A percentile compares a stretch with the other conserved stretches of the same genome.
Evolutionary conservation across 1,140 invertebrate species (phyloP).

Genomic region (silkworm (Bombyx mori)): DNA sequence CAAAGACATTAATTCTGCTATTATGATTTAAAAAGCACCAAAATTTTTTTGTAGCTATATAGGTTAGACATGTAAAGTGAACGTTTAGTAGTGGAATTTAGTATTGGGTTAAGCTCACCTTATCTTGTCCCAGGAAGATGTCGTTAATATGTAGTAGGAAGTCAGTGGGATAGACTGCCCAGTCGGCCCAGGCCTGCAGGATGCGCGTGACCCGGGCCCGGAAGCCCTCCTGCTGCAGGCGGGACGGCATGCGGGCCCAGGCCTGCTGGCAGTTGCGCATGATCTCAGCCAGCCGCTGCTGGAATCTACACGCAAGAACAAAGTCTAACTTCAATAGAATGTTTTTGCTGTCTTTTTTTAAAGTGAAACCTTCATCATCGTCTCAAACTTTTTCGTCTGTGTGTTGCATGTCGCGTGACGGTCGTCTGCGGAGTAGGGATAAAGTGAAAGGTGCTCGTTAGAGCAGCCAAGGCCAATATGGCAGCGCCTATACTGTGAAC

Average conservation of each 20-base stretch:
- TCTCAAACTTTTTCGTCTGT: too few relatives aligned
- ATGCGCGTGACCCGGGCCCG: constrained; percentile 95
- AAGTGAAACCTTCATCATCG: background rate
- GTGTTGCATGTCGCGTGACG: too few relatives aligned
- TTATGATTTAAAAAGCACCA: too few relatives aligned
- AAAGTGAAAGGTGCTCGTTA: too few relatives aligned
- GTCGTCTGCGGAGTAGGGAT: too few relatives aligned
- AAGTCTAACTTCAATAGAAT: background rate
- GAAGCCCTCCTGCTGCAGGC: constrained; percentile 96
- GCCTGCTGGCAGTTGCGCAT: constrained; percentile 84
- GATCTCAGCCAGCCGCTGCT: constrained; percentile 87
- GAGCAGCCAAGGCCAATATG: too few relatives aligned
- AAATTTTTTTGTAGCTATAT: too few relatives aligned
- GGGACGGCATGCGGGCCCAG: constrained; percentile 83
- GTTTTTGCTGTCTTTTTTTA: background rate
- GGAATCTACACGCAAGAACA: constrained; percentile 77
- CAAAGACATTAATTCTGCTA: too few relatives aligned
- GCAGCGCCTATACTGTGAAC: too few relatives aligned
- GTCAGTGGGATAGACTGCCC: constrained; percentile 96
- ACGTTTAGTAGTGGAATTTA: too few relatives aligned
- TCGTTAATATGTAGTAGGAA: constrained; percentile 93
- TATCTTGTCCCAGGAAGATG: constrained; percentile 76
- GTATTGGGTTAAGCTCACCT: constrained; percentile 19
- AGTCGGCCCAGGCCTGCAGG: constrained; percentile 98
- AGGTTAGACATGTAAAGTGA: too few relatives aligned